Base-by-base conservation (phyloP, 2,888 invertebrate genomes). In the Toxonevra muliebris region DNA sequence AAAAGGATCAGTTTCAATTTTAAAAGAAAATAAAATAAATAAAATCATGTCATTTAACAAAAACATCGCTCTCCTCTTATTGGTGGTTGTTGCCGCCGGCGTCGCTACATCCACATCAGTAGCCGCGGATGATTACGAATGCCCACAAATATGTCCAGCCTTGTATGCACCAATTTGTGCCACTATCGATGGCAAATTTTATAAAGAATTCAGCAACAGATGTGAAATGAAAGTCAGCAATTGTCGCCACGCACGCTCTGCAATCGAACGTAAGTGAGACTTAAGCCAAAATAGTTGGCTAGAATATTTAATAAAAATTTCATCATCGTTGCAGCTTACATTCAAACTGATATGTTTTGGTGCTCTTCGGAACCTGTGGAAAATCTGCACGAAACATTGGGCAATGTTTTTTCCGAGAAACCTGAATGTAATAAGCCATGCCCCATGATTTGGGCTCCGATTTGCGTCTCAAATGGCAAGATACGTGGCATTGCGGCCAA, bases 401-500 rank as follows among this genome's bases (percentile, higher is more conserved):
- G 72, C 41, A 74, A 70, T 45, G 57, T 78, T 20, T 75, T 76
- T 50, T 62, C 79, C 60, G 73, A 75, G 1, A 68, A 72, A 3
- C 20, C 70, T 0, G 73, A 73, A 8, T 83, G 82, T 63, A 15
- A 78, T 12, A 77, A 71, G 58, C 77, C 81, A 43, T 83, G 82
- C 42, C 65, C 79, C 48, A 74, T 82, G 79, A 80, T 79, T 63
- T 82, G 78, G 62, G 69, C 73, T 20, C 83, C 84, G 9, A 65
- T 83, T 10, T 84, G 84, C 64, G 75, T 76, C 0, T 78, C 82
- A 41, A 82, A 83, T 66, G 83, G 82, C 64, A 74, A 77, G 45
- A 78, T 76, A 69, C 82, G 83, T 42, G 75, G 74, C n/a, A 52
- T 75, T 17, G 64, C 81, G 48, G 73, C 78, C 69, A 83, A 77